Conservation (phyloP, 30 jellyfish, hydroid and myxozoan species). For the Cassiopea andromeda region DNA sequence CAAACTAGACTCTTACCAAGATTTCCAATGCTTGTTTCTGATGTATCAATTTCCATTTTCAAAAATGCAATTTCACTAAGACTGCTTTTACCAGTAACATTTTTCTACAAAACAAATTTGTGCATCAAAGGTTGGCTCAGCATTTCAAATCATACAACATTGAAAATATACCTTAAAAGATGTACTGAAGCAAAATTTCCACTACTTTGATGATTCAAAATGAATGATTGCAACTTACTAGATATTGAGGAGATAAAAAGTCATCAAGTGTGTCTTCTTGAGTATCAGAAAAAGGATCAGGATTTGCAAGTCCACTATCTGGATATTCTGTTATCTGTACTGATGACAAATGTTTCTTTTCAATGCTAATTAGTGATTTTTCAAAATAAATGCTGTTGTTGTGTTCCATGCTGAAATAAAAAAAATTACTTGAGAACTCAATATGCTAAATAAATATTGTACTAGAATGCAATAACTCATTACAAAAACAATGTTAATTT, state of each 20-base stretch:
- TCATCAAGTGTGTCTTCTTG: constrained; percentile 62
- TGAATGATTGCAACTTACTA: constrained; percentile 46
- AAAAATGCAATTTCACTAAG: constrained; percentile 59
- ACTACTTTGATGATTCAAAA: not conserved
- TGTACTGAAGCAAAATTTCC: not conserved
- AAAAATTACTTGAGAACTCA: not conserved
- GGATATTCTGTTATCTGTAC: constrained; percentile 81
- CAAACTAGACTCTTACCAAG: constrained; percentile 51
- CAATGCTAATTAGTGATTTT: constrained; percentile 16
- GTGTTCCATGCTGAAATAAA: constrained; percentile 56
- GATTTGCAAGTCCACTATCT: constrained; percentile 85
- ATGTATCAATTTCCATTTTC: constrained; percentile 79
- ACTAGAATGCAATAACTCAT: no score
- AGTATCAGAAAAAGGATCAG: constrained; percentile 70
- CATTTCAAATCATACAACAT: not conserved
- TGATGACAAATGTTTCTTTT: constrained; percentile 28
- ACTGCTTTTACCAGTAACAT: constrained; percentile 66
- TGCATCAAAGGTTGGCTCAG: not conserved
- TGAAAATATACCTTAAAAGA: not conserved
- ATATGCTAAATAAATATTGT: no score
- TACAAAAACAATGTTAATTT: not conserved
- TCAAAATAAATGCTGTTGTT: constrained; percentile 42
- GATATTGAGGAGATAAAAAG: constrained; percentile 64
- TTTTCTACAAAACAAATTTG: constrained; percentile 40
- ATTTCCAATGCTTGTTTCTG: constrained; percentile 95